Percentiles rank a stretch among this genome's conserved stretches.
Conservation (phyloP, 2,113 vertebrate species). For the Ramphastos sulfuratus region DNA sequence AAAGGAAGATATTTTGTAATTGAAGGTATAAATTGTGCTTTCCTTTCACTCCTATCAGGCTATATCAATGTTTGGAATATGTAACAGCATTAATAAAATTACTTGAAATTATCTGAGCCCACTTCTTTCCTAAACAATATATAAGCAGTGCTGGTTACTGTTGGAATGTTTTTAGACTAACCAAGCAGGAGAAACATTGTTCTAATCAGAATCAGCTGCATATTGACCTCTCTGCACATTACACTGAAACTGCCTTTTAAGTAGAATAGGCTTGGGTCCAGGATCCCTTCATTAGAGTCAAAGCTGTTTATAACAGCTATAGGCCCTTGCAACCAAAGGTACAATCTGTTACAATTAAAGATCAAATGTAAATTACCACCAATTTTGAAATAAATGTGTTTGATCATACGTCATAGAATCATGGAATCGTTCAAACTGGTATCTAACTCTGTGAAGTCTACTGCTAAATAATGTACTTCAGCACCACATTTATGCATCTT, state of each 20-base stretch:
- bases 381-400: background rate
- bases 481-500: too few relatives aligned
- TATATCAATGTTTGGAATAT: background rate
- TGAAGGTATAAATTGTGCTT: background rate
- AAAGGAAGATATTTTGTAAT: background rate
- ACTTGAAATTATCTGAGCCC: background rate
- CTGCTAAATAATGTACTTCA: too few relatives aligned
- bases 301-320: background rate
- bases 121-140: conserved; percentile 27
- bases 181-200: background rate
- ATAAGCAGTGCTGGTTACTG: background rate
- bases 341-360: background rate
- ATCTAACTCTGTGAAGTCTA: too few relatives aligned
- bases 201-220: background rate
- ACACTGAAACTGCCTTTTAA: background rate
- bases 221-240: background rate
- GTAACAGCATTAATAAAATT: background rate
- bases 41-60: background rate
- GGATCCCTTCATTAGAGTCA: background rate
- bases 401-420: background rate
- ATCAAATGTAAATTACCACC: background rate
- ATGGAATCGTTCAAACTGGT: too few relatives aligned
- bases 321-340: background rate
- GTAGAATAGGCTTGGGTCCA: background rate
- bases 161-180: background rate